Evolutionary conservation across 2,113 vertebrate species (phyloP).

Genomic region (Gymnogyps californianus): DNA sequence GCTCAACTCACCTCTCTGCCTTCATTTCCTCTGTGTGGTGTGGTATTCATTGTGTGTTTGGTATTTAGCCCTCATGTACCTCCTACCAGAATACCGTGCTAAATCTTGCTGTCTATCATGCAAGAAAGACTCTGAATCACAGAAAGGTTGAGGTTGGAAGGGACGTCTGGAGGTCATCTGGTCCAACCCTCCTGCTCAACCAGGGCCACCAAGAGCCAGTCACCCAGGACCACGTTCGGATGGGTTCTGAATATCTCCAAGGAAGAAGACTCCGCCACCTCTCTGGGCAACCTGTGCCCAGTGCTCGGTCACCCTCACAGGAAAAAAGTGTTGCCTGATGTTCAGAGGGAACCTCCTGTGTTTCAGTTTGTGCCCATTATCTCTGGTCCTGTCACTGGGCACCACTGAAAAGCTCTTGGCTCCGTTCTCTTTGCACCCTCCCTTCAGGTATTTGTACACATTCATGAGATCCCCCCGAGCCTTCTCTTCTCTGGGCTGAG

Average conservation of each 20-base stretch:
- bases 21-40: not conserved
- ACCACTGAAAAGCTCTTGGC: not conserved
- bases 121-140: not conserved
- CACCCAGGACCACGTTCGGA: not conserved
- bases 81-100: not conserved
- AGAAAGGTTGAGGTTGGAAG: not conserved
- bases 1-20: not conserved
- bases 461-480: not conserved
- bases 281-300: not conserved
- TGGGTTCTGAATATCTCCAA: not conserved
- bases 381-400: not conserved
- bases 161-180: not conserved
- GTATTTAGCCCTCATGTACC: not conserved
- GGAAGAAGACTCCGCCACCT: not conserved
- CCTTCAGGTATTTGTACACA: not conserved
- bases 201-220: not conserved
- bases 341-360: not conserved
- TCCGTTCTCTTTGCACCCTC: not conserved
- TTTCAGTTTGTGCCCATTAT: not conserved
- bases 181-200: rapidly evolving
- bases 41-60: not conserved
- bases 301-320: rapidly evolving
- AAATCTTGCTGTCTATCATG: not conserved
- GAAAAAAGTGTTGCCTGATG: not conserved
- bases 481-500: not conserved